These are phyloP conservation scores for Melanotaenia parkinsoni DNA, from an alignment of 2,797 vertebrate genomes.

Conservation along the genomic window DNA sequence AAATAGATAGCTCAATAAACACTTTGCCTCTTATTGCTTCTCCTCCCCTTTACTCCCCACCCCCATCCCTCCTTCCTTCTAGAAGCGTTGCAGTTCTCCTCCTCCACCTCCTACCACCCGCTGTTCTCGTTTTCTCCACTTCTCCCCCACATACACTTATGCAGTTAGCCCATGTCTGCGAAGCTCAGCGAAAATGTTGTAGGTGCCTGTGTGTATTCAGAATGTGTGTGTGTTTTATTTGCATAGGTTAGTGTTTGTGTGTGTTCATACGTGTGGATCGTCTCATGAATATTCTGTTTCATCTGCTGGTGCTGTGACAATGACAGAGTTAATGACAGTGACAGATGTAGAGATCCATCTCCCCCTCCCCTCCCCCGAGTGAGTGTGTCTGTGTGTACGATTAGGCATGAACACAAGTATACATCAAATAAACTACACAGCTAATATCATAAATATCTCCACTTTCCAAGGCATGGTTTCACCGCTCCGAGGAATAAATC, in stretches of 20 bases:
- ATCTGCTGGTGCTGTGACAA: constrained; percentile 79
- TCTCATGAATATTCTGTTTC: constrained; percentile 87
- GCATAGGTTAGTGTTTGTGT: constrained; percentile 48
- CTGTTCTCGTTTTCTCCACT: constrained; percentile 54
- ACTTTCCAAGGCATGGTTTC: constrained; percentile 66
- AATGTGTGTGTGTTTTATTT: constrained; percentile 63
- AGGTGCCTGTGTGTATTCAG: constrained; percentile 65
- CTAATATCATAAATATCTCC: constrained; percentile 79
- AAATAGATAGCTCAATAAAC: constrained; percentile 89
- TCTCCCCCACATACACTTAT: constrained; percentile 51
- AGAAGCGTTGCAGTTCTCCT: constrained; percentile 46
- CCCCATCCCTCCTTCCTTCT: constrained; percentile 47
- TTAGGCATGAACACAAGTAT: constrained; percentile 65
- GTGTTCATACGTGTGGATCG: constrained; percentile 25
- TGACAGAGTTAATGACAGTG: constrained; percentile 85
- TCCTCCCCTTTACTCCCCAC: constrained; percentile 60
- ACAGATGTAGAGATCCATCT: constrained; percentile 82
- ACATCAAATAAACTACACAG: constrained; percentile 77
- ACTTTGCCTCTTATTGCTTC: constrained; percentile 85
- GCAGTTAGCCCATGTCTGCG: constrained; percentile 60
- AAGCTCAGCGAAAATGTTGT: constrained; percentile 73
- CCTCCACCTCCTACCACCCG: constrained; percentile 32
- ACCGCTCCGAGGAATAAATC: constrained; percentile 62
- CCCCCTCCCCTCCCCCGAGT: constrained; percentile 25
- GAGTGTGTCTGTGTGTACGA: constrained; percentile 54